phyloP scores from a whole-genome alignment of 2,797 vertebrate species.

The Rachycentron canadum region DNA sequence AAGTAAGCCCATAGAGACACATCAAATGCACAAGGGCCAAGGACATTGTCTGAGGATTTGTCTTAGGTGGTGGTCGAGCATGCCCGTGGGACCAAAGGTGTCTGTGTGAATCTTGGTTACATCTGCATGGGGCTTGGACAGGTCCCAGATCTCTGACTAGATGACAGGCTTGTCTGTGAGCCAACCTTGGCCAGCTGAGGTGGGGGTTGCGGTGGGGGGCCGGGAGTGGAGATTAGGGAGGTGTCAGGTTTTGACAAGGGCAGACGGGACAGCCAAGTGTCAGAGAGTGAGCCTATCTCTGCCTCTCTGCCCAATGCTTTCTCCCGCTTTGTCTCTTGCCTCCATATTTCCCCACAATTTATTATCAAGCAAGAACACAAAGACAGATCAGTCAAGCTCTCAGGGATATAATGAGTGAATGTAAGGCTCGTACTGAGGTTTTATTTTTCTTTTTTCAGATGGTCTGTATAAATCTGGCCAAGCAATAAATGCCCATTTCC shows the following conservation, averaged over 20 bases:
- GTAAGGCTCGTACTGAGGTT: conserved; percentile 14
- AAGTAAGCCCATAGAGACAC: conserved; percentile 15
- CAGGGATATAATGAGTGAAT: conserved; percentile 16
- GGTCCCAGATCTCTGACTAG: conserved; percentile 66
- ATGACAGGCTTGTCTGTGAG: conserved; percentile 70
- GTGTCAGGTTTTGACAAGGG: conserved; percentile 76
- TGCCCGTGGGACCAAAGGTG: conserved; percentile 39
- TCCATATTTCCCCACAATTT: conserved; percentile 27
- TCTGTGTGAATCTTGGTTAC: conserved; percentile 59
- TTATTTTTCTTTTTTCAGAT: conserved; percentile 10
- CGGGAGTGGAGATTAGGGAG: conserved; percentile 60
- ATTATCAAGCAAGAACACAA: conserved; percentile 35
- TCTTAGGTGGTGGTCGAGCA: conserved; percentile 35
- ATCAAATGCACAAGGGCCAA: conserved; percentile 7
- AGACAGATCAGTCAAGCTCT: conserved; percentile 28
- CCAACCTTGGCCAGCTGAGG: conserved; percentile 70
- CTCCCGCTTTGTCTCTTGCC: conserved; percentile 31
- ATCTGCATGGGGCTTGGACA: conserved; percentile 78
- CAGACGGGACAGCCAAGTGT: conserved; percentile 75
- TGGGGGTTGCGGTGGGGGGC: conserved; percentile 39
- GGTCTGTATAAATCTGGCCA: conserved; percentile 9
- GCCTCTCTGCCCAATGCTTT: conserved; percentile 13
- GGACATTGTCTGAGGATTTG: conserved; percentile 28
- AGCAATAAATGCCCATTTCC: conserved; percentile 19
- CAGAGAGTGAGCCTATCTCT: conserved; percentile 50